Conservation (phyloP, 2,888 invertebrate species). For the Epistrophe grossulariae region DNA sequence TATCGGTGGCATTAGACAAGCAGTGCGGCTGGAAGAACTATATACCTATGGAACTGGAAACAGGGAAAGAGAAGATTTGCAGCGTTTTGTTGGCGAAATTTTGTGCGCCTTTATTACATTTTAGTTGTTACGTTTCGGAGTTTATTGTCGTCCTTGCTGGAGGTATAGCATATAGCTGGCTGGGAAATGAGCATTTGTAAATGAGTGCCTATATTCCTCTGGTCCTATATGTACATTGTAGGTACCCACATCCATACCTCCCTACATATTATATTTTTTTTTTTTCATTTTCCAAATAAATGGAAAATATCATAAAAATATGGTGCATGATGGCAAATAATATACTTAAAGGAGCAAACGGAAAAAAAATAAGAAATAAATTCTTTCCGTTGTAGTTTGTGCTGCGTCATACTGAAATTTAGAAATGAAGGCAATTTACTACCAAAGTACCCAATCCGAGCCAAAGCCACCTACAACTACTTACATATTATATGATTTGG, state of each 20-base stretch:
- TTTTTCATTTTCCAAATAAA: constrained; percentile 52
- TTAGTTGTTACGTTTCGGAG: constrained; percentile 65
- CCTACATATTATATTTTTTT: constrained; percentile 2
- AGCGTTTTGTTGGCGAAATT: constrained; percentile 32
- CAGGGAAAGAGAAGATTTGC: constrained; percentile 9
- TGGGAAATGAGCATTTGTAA: constrained; percentile 73
- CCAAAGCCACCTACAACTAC: neutral
- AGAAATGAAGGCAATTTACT: constrained; percentile 18
- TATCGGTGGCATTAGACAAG: neutral
- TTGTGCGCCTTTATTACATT: constrained; percentile 64
- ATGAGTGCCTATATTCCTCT: constrained; percentile 56
- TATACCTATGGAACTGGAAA: neutral
- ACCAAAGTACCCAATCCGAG: neutral
- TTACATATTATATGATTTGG: neutral
- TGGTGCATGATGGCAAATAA: constrained; percentile 35
- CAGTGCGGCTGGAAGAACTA: neutral
- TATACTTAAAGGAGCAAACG: neutral
- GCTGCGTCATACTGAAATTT: constrained; percentile 30
- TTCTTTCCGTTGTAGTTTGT: neutral
- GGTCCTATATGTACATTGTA: constrained; percentile 1
- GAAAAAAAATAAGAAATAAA: neutral
- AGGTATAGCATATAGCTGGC: constrained; percentile 13
- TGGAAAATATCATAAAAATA: constrained; percentile 52
- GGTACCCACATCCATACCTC: neutral
- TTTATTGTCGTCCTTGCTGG: constrained; percentile 69